Conservation (phyloP, 1,140 invertebrate genomes). For the Piezodorus guildinii region DNA sequence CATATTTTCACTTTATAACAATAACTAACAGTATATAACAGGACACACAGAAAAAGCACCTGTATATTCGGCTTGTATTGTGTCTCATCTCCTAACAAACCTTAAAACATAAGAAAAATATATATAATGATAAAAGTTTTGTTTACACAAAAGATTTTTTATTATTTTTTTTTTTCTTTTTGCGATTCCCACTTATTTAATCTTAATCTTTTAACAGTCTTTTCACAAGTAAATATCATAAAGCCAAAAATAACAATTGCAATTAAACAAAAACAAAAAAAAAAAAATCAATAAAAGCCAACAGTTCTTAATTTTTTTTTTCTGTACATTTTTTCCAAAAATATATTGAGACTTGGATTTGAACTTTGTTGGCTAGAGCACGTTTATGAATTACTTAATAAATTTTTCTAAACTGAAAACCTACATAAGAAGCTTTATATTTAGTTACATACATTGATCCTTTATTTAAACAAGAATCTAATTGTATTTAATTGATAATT, state of each 20-base stretch:
- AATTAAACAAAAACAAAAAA: neutral
- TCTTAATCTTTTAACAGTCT: constrained; percentile 12
- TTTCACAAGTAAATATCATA: constrained; percentile 8
- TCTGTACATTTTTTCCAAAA: no score
- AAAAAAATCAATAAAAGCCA: neutral
- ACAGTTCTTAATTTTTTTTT: no score
- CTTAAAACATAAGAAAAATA: neutral
- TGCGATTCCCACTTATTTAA: constrained; percentile 1
- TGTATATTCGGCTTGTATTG: neutral
- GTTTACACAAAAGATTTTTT: neutral
- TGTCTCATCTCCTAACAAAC: neutral
- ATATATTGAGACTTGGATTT: no score
- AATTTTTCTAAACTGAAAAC: no score
- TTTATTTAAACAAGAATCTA: no score
- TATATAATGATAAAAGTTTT: neutral
- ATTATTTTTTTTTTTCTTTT: neutral
- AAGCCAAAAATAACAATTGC: constrained; percentile 10
- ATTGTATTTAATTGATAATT: no score
- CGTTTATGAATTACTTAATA: no score
- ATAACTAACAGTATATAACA: constrained; percentile 23
- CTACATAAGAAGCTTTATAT: no score
- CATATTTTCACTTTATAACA: constrained; percentile 19
- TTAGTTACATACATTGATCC: no score
- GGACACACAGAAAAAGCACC: constrained; percentile 23
- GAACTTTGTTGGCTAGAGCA: no score